Conservation (phyloP, 2,113 vertebrate species). For the Callospermophilus lateralis region DNA sequence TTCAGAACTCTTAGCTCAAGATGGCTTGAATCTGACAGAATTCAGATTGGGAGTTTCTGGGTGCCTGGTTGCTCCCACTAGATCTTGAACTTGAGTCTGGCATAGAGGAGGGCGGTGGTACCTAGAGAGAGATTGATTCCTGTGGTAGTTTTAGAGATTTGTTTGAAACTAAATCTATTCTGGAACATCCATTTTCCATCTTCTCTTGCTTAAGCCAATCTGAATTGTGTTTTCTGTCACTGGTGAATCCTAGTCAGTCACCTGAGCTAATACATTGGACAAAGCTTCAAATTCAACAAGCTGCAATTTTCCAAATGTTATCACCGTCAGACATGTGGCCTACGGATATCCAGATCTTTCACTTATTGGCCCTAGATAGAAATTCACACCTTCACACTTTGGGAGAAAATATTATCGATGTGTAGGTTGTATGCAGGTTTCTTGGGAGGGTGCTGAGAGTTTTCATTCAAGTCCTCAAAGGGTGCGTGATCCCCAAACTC, state of each 20-base stretch:
- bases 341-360: background rate
- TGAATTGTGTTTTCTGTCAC: background rate
- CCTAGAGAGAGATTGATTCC: background rate
- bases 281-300: background rate
- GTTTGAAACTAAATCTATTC: background rate
- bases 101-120: rapidly evolving
- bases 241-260: background rate
- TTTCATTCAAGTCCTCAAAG: background rate
- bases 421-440: background rate
- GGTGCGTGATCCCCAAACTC: background rate
- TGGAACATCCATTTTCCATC: background rate
- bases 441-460: background rate
- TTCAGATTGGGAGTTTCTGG: background rate
- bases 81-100: background rate
- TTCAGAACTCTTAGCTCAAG: background rate
- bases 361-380: background rate
- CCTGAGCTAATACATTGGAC: background rate
- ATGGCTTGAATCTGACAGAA: background rate
- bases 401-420: background rate
- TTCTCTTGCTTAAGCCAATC: background rate
- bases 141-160: background rate
- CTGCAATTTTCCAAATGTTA: background rate
- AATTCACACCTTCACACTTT: background rate
- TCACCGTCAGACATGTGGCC: background rate
- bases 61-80: background rate